These are phyloP conservation scores for Aromia moschata DNA, from an alignment of 2,888 invertebrate species.

Conservation along the genomic window DNA sequence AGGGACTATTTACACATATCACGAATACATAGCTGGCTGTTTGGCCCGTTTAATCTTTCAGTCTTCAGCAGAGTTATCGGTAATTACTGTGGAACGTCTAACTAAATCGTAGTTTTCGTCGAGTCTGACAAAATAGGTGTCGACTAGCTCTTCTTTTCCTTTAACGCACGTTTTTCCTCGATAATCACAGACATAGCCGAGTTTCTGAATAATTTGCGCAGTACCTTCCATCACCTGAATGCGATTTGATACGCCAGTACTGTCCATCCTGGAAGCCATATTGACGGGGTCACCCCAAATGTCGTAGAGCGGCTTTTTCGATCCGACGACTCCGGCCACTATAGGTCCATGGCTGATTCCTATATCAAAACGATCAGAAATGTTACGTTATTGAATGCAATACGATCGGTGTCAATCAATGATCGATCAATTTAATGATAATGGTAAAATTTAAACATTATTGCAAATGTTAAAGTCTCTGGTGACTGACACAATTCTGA, in stretches of 20 bases:
- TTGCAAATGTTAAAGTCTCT: no score
- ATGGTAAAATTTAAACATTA: no score
- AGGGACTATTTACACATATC: no score
- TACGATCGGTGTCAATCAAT: no score
- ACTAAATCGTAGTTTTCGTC: slow-evolving; percentile 63
- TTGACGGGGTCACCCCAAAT: slow-evolving; percentile 98
- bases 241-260: slow-evolving; percentile 75
- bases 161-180: slow-evolving; percentile 78
- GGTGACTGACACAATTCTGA: no score
- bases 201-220: slow-evolving; percentile 72
- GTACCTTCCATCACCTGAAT: slow-evolving; percentile 73
- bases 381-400: no score
- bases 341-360: slow-evolving; percentile 92
- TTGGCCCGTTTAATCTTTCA: no score
- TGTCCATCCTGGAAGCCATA: slow-evolving; percentile 96
- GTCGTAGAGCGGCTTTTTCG: slow-evolving; percentile 93
- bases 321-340: slow-evolving; percentile 94
- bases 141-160: slow-evolving; percentile 72
- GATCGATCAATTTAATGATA: no score
- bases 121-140: slow-evolving; percentile 77
- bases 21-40: no score
- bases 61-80: neutral
- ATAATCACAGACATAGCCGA: slow-evolving; percentile 74
- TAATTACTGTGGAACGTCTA: slow-evolving; percentile 15
- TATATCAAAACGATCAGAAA: slow-evolving; percentile 59